phyloP scores from a whole-genome alignment of 2,797 vertebrate genomes.

The Rallus crepitans region DNA sequence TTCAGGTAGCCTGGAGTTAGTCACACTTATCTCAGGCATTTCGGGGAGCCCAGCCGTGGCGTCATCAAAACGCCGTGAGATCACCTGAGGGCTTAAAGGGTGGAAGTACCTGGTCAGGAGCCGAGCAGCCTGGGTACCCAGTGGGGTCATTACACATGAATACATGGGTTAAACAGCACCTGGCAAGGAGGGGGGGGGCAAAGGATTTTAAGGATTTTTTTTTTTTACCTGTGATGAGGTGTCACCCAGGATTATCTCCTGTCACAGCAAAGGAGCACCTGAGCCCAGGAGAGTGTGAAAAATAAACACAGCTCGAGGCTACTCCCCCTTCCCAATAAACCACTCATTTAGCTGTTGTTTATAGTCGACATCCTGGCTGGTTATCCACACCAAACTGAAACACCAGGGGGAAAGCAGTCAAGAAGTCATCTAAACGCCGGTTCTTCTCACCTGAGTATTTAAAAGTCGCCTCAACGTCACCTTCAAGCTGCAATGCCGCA shows the following conservation, averaged over 20 bases:
- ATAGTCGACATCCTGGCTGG: accelerated
- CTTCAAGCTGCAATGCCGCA: accelerated
- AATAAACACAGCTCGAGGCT: neutral
- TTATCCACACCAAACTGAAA: too few species aligned
- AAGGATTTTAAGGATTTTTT: neutral
- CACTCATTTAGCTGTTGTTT: neutral
- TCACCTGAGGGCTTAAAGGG: neutral
- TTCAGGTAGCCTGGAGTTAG: neutral
- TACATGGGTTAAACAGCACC: neutral
- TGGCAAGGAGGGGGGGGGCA: accelerated
- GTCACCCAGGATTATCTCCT: neutral
- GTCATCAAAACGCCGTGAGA: neutral
- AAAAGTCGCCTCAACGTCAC: neutral
- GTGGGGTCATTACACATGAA: neutral
- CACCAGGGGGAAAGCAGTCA: neutral
- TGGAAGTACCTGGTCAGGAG: neutral
- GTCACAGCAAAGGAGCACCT: accelerated
- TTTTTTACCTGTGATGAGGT: neutral
- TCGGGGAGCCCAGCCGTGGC: neutral
- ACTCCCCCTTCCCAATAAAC: neutral
- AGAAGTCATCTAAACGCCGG: too few species aligned
- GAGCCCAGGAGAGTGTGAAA: neutral
- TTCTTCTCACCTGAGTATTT: neutral
- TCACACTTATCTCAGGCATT: neutral
- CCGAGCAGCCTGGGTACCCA: neutral